phyloP scores from a whole-genome alignment of 2,888 invertebrate species.

The Megastigmus dorsalis region DNA sequence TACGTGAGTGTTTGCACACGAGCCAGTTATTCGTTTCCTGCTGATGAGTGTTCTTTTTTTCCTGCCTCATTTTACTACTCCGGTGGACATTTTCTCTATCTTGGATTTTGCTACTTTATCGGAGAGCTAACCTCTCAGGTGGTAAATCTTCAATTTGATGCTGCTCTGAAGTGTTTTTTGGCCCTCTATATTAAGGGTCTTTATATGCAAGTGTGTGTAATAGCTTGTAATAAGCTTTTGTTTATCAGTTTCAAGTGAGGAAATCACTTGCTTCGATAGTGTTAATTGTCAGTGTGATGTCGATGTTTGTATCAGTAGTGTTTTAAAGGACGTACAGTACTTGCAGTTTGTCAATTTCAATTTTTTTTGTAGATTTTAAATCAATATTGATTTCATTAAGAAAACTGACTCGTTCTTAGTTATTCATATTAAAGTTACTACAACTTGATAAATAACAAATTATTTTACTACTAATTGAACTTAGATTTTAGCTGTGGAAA shows the following conservation, averaged over 20 bases:
- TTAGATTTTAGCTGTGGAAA: no score
- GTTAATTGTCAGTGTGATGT: neutral
- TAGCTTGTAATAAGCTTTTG: constrained; percentile 12
- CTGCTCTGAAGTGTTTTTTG: neutral
- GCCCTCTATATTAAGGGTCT: neutral
- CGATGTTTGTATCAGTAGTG: neutral
- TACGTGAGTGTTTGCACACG: neutral
- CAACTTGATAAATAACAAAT: no score
- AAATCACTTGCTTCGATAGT: neutral
- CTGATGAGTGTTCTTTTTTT: neutral
- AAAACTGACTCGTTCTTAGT: no score
- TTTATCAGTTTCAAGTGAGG: constrained; percentile 27
- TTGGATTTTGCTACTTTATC: neutral
- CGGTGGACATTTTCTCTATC: constrained; percentile 12
- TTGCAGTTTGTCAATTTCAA: no score
- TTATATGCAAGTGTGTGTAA: neutral
- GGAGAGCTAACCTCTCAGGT: neutral
- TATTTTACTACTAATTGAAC: no score
- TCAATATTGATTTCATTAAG: no score
- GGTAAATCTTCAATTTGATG: neutral
- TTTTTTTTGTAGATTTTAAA: no score
- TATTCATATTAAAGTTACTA: no score
- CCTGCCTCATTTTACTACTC: neutral
- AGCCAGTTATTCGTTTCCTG: neutral
- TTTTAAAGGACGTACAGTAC: neutral